Conservation (phyloP, 2,888 invertebrate genomes). For the Trichogramma evanescens region DNA sequence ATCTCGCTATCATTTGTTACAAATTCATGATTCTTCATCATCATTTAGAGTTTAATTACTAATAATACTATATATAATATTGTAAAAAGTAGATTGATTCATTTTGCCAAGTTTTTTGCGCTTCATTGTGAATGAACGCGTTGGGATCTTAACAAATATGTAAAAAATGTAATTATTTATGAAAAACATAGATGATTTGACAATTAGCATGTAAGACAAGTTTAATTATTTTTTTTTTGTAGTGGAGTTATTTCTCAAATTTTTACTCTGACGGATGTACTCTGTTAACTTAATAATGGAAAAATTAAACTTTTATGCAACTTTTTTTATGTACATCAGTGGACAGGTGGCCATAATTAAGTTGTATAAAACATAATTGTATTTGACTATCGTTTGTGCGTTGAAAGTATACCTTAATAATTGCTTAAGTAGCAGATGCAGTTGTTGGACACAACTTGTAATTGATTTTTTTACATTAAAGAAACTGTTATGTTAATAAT, state of each 20-base stretch:
- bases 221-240: no score
- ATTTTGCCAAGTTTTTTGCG: constrained; percentile 6
- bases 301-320: constrained; percentile 22
- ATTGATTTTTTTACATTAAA: no score
- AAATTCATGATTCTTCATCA: constrained; percentile 19
- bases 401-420: no score
- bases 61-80: constrained; percentile 9
- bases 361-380: constrained; percentile 25
- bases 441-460: no score
- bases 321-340: constrained; percentile 30
- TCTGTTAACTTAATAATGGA: constrained; percentile 16
- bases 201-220: background rate
- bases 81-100: constrained; percentile 1
- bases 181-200: constrained; percentile 1
- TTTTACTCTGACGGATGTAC: constrained; percentile 9
- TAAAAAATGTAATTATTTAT: background rate
- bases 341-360: constrained; percentile 31
- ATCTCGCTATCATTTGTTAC: constrained; percentile 20
- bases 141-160: constrained; percentile 10
- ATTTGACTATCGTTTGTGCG: background rate
- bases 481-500: no score
- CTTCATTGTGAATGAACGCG: constrained; percentile 4
- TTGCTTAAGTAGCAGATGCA: no score
- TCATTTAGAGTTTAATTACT: constrained; percentile 8
- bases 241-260: background rate